These are phyloP conservation scores for Gouania willdenowi DNA, from an alignment of 2,797 vertebrate species.

Conservation along the genomic window DNA sequence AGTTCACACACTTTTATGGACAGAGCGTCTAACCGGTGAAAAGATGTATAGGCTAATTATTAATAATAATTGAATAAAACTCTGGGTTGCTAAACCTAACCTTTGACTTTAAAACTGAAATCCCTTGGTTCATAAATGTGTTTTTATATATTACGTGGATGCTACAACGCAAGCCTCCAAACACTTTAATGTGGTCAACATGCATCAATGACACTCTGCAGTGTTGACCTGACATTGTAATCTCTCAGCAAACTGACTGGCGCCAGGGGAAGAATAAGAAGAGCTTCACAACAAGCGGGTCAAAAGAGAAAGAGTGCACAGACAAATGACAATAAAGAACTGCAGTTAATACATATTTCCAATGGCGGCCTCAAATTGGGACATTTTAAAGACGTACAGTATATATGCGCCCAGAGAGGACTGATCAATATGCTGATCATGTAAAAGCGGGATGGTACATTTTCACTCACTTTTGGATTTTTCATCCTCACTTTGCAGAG, in stretches of 20 bases:
- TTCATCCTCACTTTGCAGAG: neutral
- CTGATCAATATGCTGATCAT: neutral
- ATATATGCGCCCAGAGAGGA: no score
- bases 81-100: no score
- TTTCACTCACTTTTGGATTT: neutral
- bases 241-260: slow-evolving; percentile 66
- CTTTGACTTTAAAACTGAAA: no score
- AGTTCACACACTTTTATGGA: no score
- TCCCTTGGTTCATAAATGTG: no score
- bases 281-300: slow-evolving; percentile 27
- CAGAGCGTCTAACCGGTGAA: no score
- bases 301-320: slow-evolving; percentile 30
- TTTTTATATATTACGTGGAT: slow-evolving; percentile 19
- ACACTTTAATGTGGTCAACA: slow-evolving; percentile 30
- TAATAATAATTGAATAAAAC: no score
- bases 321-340: slow-evolving; percentile 31
- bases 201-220: slow-evolving; percentile 41
- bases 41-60: no score
- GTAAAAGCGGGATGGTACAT: neutral
- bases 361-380: neutral
- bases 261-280: slow-evolving; percentile 57
- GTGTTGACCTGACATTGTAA: slow-evolving; percentile 64
- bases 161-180: slow-evolving; percentile 13
- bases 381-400: no score
- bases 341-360: slow-evolving; percentile 12